Conservation (phyloP, 2,113 vertebrate species). For the Siniperca knerii region DNA sequence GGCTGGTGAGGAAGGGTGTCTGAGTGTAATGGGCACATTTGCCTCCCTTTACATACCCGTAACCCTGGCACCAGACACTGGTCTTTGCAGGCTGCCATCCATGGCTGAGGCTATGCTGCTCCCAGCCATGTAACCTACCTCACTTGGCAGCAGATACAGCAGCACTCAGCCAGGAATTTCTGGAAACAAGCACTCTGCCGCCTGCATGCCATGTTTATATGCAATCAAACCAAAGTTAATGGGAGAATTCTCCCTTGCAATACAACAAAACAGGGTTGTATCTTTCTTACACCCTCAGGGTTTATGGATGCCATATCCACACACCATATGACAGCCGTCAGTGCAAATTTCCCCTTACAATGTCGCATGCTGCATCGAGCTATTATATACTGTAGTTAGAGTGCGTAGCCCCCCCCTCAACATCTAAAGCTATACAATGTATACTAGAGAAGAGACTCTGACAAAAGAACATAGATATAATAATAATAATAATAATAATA, state of each 20-base stretch:
- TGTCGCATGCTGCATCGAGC: slow-evolving; percentile 38
- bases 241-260: slow-evolving; percentile 67
- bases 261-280: slow-evolving; percentile 65
- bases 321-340: slow-evolving; percentile 68
- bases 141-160: slow-evolving; percentile 63
- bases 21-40: slow-evolving; percentile 66
- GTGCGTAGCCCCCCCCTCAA: not conserved
- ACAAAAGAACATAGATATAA: slow-evolving; percentile 40
- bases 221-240: slow-evolving; percentile 81
- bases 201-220: slow-evolving; percentile 72
- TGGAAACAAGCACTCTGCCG: slow-evolving; percentile 67
- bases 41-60: slow-evolving; percentile 58
- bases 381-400: slow-evolving; percentile 41
- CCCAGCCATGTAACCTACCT: slow-evolving; percentile 73
- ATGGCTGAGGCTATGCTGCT: slow-evolving; percentile 51
- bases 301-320: slow-evolving; percentile 62
- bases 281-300: slow-evolving; percentile 61
- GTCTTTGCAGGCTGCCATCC: slow-evolving; percentile 68
- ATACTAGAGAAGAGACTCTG: slow-evolving; percentile 36
- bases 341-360: slow-evolving; percentile 45
- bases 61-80: slow-evolving; percentile 60
- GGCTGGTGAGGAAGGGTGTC: slow-evolving; percentile 39
- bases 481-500: too few relatives aligned
- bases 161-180: slow-evolving; percentile 69
- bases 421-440: slow-evolving; percentile 43